A percentile compares a stretch with the other conserved stretches of the same genome.
Conservation (phyloP, 2,113 vertebrate genomes). For the Deroptyus accipitrinus region DNA sequence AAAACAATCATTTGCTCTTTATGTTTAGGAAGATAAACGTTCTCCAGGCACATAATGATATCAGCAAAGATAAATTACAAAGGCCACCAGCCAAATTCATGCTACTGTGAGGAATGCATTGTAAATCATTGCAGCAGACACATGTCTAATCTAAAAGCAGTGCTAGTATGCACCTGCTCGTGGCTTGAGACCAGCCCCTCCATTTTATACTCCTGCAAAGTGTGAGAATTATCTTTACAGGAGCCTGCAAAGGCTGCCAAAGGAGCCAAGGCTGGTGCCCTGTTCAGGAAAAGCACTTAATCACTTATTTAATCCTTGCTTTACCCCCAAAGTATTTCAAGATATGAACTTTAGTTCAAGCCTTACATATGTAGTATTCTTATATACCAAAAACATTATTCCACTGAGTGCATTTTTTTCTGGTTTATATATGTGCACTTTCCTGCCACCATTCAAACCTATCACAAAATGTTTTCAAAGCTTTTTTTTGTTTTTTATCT, state of each 20-base stretch:
- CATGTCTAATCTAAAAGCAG: neutral
- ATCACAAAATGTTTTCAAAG: neutral
- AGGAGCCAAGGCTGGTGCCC: neutral
- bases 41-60: conserved; percentile 15
- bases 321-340: neutral
- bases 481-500: neutral
- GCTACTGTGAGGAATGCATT: neutral
- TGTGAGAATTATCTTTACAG: neutral
- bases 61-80: conserved; percentile 51
- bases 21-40: conserved; percentile 43
- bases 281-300: neutral
- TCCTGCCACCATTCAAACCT: neutral
- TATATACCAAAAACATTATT: neutral
- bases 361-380: neutral
- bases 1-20: conserved; percentile 33
- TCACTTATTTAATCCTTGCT: neutral
- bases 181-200: neutral
- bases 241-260: neutral
- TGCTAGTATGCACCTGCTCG: conserved; percentile 23
- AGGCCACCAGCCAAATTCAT: neutral
- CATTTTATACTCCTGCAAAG: neutral
- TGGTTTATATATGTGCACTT: neutral
- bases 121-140: neutral
- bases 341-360: neutral
- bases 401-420: neutral